These are phyloP conservation scores for Wasmannia auropunctata DNA, from an alignment of 1,140 invertebrate genomes.

Conservation along the genomic window DNA sequence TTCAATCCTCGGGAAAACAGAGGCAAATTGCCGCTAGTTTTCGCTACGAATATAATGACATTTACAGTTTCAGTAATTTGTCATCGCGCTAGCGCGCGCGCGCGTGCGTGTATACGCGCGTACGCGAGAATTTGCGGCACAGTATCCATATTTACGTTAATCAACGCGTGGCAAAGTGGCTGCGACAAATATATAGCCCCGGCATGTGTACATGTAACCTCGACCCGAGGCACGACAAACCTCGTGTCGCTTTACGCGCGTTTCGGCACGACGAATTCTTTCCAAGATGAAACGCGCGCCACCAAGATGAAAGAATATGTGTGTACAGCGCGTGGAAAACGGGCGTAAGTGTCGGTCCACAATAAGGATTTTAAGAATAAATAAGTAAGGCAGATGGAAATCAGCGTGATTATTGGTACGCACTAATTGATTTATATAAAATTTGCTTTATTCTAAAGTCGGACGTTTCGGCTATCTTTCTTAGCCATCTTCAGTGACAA, in stretches of 20 bases:
- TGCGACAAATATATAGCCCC: conserved; percentile 23
- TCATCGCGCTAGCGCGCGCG: neutral
- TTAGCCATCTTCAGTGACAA: too few relatives aligned
- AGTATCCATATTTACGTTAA: conserved; percentile 47
- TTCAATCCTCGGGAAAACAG: conserved; percentile 25
- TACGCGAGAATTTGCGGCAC: conserved; percentile 22
- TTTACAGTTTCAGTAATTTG: conserved; percentile 56
- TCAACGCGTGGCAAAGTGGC: conserved; percentile 38
- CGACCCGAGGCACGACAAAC: neutral
- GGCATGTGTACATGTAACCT: neutral
- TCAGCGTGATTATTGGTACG: too few relatives aligned
- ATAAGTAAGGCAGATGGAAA: too few relatives aligned
- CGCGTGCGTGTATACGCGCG: too few relatives aligned
- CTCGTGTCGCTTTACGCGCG: neutral
- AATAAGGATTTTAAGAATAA: too few relatives aligned
- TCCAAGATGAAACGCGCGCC: neutral
- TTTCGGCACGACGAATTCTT: neutral
- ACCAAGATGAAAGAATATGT: conserved; percentile 31
- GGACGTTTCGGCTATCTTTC: too few relatives aligned
- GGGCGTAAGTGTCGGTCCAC: too few relatives aligned
- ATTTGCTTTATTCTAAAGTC: too few relatives aligned
- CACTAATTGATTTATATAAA: too few relatives aligned
- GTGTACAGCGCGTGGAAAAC: neutral
- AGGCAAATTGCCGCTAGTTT: conserved; percentile 36
- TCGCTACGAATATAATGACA: conserved; percentile 41